phyloP scores from a whole-genome alignment of 2,113 vertebrate species.

The Chloropsis cyanopogon region DNA sequence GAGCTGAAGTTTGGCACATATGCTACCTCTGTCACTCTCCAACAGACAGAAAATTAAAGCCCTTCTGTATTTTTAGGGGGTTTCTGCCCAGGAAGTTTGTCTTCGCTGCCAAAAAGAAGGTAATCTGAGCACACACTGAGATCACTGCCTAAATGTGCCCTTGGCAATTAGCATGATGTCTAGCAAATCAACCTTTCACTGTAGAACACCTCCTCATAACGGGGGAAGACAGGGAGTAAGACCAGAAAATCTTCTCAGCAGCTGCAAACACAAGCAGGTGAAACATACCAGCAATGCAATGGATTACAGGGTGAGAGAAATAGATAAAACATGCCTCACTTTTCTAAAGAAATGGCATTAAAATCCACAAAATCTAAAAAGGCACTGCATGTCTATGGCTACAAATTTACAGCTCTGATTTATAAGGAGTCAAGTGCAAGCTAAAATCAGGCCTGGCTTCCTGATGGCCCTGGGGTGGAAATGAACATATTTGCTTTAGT shows the following conservation, averaged over 20 bases:
- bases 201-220: constrained; percentile 1
- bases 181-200: background rate
- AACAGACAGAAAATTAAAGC: constrained; percentile 27
- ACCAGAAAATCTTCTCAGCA: background rate
- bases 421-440: background rate
- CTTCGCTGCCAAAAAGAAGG: constrained; percentile 47
- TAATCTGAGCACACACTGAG: constrained; percentile 48
- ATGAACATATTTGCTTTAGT: constrained; percentile 53
- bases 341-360: background rate
- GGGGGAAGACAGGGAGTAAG: background rate
- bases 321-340: background rate
- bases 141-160: constrained; percentile 57
- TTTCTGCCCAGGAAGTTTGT: constrained; percentile 53
- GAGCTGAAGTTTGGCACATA: background rate
- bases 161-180: constrained; percentile 11
- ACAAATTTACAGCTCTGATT: constrained; percentile 2
- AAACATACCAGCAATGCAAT: background rate
- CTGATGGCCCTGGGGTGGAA: constrained; percentile 51
- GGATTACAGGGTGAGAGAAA: background rate
- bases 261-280: constrained; percentile 16
- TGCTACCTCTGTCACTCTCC: background rate
- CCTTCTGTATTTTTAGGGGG: constrained; percentile 48
- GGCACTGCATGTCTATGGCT: background rate
- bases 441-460: constrained; percentile 33
- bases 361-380: background rate